Base-by-base conservation (phyloP, 2,797 vertebrate genomes). In the Sebastes vulpes region DNA sequence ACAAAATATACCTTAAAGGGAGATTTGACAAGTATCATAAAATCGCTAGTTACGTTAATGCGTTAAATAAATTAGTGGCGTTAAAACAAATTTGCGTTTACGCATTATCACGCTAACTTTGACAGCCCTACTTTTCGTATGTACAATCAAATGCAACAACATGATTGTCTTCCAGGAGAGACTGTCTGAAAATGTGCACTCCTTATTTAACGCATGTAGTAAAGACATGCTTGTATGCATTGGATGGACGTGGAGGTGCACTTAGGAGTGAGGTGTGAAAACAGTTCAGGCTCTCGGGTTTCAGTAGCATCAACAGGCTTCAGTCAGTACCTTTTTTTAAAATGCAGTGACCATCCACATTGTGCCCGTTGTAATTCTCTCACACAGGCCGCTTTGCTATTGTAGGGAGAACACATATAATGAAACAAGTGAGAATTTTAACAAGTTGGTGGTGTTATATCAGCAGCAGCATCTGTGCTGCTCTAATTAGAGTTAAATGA, bases 401-500 rank as follows among this genome's bases (percentile, higher is more conserved):
- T 2, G 23, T 54, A 29, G 11, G 6, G 21, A 50, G 56, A 8
- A 61, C 23, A 31, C 6, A 21, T n/a, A 25, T 4, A 26, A 48
- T 14, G 60, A 63, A 23, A 72, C 61, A 79, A 72, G 73, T 68
- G 59, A 56, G 67, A 21, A 69, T 79, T 83, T 77, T 29, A 91
- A 89, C 67, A 91, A 86, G 85, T 86, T 77, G 42, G 12, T 78
- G 58, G 12, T 78, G 58, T 76, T 88, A 69, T 87, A 87, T 79
- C 66, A 65, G 70, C 70, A 65, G 81, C 78, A 86, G 89, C 91
- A 92, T 93, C 87, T 88, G 82, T 78, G 63, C 50, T 81, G 85
- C 63, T 76, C 75, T 93, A 94, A 94, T 94, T 91, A 85, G 87
- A 71, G 77, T 81, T 90, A 93, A 94, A 88, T 91, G 78, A 90